These are phyloP conservation scores for Pilophorus perplexus DNA, from an alignment of 2,888 invertebrate genomes.

Conservation along the genomic window DNA sequence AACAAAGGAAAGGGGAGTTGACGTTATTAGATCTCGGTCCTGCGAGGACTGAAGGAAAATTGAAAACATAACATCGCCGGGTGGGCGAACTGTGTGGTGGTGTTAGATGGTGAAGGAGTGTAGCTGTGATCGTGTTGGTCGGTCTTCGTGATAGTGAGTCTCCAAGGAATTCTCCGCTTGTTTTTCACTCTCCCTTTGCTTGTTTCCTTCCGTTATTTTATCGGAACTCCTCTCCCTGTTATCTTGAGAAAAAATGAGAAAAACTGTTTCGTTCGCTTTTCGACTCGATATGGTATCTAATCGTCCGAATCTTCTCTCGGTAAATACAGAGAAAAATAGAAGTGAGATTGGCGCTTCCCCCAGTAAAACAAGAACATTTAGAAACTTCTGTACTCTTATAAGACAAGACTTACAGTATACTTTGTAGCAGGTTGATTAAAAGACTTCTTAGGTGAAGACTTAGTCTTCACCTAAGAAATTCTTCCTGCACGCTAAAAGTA, in stretches of 20 bases:
- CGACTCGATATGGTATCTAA: slow-evolving; percentile 8
- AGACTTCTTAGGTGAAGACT: too few species aligned
- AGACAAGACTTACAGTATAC: too few species aligned
- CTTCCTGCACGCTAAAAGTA: too few species aligned
- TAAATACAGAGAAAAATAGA: neutral
- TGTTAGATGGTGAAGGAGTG: neutral
- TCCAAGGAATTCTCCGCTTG: slow-evolving; percentile 32
- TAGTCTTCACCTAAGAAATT: too few species aligned
- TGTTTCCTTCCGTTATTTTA: slow-evolving; percentile 7
- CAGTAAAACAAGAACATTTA: slow-evolving; percentile 20
- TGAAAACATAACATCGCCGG: slow-evolving; percentile 28
- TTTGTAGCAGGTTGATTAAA: too few species aligned
- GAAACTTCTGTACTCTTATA: too few species aligned
- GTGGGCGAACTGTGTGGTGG: neutral
- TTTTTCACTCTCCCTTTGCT: slow-evolving; percentile 12
- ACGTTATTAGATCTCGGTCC: slow-evolving; percentile 30
- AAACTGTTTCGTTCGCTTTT: slow-evolving; percentile 14
- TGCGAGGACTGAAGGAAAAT: slow-evolving; percentile 35
- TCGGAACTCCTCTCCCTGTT: slow-evolving; percentile 23
- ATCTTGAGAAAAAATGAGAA: slow-evolving; percentile 10
- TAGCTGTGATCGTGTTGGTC: neutral
- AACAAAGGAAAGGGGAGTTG: slow-evolving; percentile 26
- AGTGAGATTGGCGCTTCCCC: neutral
- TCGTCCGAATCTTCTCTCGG: neutral
- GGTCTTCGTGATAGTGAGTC: slow-evolving; percentile 1